A percentile compares a stretch with the other conserved stretches of the same genome.
Conservation (phyloP, 2,888 invertebrate species). For the Muschampia plurimacula region DNA sequence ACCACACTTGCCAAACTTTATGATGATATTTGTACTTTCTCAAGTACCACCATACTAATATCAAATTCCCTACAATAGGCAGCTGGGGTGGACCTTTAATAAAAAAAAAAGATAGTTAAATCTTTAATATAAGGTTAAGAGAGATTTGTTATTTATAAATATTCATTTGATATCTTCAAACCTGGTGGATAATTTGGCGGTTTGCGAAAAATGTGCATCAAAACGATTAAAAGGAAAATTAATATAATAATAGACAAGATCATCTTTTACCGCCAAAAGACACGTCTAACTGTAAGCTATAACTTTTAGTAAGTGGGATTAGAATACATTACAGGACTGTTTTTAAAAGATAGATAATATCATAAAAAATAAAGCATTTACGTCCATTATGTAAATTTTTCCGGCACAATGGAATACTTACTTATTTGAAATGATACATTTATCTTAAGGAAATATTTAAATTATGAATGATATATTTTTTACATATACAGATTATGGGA, state of each 20-base stretch:
- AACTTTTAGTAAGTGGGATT: not conserved
- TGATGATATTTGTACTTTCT: slow-evolving; percentile 76
- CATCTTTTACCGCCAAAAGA: slow-evolving; percentile 17
- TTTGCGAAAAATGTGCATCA: slow-evolving; percentile 45
- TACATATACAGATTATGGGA: no score
- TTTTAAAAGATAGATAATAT: slow-evolving; percentile 7
- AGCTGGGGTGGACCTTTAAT: slow-evolving; percentile 68
- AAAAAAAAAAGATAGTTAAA: slow-evolving; percentile 7
- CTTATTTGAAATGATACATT: no score
- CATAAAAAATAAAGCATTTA: slow-evolving; percentile 6
- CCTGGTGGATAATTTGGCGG: slow-evolving; percentile 54
- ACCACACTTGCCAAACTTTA: slow-evolving; percentile 86
- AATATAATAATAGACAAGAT: slow-evolving; percentile 51
- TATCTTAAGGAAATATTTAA: no score
- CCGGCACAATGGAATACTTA: not conserved
- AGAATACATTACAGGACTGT: not conserved
- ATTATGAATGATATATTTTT: no score
- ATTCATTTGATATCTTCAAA: slow-evolving; percentile 30
- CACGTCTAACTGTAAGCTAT: slow-evolving; percentile 18
- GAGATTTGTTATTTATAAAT: not conserved
- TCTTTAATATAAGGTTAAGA: not conserved
- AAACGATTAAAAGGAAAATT: slow-evolving; percentile 46
- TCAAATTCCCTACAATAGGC: slow-evolving; percentile 71
- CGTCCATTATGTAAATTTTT: not conserved
- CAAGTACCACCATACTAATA: slow-evolving; percentile 63